Conservation (phyloP, 2,888 invertebrate genomes). For the Aphidius colemani region DNA sequence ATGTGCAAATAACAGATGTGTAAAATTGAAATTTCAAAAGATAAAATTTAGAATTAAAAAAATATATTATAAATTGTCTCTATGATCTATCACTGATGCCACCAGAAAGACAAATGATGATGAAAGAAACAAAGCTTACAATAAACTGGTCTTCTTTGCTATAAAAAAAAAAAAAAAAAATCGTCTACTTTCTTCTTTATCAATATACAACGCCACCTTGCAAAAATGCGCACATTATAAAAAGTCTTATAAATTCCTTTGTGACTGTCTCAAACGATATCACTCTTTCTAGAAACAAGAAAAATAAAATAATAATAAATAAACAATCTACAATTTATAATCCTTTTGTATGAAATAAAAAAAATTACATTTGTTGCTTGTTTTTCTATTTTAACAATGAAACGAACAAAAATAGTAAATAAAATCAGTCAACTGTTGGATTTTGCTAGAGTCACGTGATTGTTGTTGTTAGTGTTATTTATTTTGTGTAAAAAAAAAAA, state of each 20-base stretch:
- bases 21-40: neutral
- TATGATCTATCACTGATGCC: constrained; percentile 16
- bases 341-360: neutral
- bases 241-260: constrained; percentile 28
- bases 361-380: neutral
- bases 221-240: constrained; percentile 40
- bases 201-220: constrained; percentile 39
- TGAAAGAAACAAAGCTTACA: neutral
- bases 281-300: neutral
- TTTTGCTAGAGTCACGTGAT: too few relatives aligned
- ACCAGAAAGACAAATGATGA: constrained; percentile 6
- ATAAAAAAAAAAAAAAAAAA: constrained; percentile 41
- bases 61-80: constrained; percentile 8
- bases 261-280: constrained; percentile 11
- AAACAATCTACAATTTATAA: too few relatives aligned
- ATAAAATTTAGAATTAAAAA: neutral
- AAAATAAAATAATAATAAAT: too few relatives aligned
- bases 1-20: constrained; percentile 9
- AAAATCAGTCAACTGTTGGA: too few relatives aligned
- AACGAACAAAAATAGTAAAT: too few relatives aligned
- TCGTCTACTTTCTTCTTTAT: constrained; percentile 32
- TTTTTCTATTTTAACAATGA: too few relatives aligned
- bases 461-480: too few relatives aligned
- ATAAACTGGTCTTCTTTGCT: constrained; percentile 13
- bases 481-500: too few relatives aligned